Conservation (phyloP, 2,113 vertebrate genomes). For the Phoxinus phoxinus region DNA sequence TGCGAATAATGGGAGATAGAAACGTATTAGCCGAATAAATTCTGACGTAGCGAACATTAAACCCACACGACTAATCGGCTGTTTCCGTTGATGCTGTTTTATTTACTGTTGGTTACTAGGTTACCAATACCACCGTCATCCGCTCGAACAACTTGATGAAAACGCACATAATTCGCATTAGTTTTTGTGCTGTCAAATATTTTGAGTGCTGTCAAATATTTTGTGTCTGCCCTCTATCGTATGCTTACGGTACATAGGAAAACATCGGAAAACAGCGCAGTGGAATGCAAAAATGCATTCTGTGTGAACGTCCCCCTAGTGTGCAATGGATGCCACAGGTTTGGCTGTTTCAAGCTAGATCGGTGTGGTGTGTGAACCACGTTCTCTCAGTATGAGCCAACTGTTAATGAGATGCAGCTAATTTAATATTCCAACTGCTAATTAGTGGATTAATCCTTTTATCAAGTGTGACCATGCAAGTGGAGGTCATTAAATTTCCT, state of each 20-base stretch:
- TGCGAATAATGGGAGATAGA: no score
- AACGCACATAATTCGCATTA: no score
- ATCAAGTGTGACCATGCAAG: slow-evolving; percentile 5
- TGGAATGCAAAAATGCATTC: no score
- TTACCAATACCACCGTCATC: no score
- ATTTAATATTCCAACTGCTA: slow-evolving; percentile 11
- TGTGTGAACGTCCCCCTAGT: no score
- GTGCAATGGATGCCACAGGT: not conserved
- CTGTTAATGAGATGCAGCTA: slow-evolving; percentile 11
- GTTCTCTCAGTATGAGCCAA: not conserved
- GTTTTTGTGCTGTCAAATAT: not conserved
- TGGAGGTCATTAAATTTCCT: slow-evolving; percentile 13
- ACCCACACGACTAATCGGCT: no score
- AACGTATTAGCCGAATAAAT: no score
- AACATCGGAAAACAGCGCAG: not conserved
- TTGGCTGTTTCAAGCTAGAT: not conserved
- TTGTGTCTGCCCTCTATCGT: not conserved
- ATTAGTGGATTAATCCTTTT: slow-evolving; percentile 21
- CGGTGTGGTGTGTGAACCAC: not conserved
- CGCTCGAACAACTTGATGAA: no score
- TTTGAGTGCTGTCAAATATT: no score
- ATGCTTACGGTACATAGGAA: not conserved
- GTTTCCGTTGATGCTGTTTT: no score
- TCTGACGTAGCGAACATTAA: no score
- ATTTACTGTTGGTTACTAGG: no score